These are phyloP conservation scores for Meta bourneti DNA, from an alignment of 2,888 invertebrate species.

Conservation along the genomic window DNA sequence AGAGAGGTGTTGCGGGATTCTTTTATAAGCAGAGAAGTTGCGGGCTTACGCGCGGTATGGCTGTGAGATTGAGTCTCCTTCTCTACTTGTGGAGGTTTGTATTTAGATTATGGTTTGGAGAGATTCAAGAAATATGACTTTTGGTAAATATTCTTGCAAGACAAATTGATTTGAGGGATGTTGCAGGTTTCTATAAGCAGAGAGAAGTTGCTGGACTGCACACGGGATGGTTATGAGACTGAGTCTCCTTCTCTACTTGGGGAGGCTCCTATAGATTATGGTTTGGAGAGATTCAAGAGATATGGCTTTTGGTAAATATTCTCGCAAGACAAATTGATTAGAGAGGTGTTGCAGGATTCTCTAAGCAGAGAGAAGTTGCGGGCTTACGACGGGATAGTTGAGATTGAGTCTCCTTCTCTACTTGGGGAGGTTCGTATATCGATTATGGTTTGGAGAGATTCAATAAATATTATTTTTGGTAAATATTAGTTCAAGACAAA, in stretches of 20 bases:
- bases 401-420: background rate
- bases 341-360: background rate
- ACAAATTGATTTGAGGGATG: conserved; percentile 21
- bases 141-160: conserved; percentile 50
- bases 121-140: too few relatives aligned
- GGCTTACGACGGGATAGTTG: background rate
- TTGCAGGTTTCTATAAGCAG: background rate
- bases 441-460: background rate
- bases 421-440: background rate
- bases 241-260: background rate
- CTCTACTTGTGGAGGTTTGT: background rate
- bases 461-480: too few relatives aligned
- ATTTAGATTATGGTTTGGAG: too few relatives aligned
- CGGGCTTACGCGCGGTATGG: background rate
- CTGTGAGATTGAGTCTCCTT: background rate
- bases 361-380: background rate
- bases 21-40: background rate
- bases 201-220: background rate
- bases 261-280: background rate
- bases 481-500: conserved; percentile 44
- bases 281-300: too few relatives aligned
- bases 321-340: conserved; percentile 18
- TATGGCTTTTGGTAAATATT: background rate
- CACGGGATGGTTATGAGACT: background rate
- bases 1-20: background rate